These are phyloP conservation scores for Pycnomerus fuliginosus DNA, from an alignment of 2,888 invertebrate genomes.

Conservation along the genomic window DNA sequence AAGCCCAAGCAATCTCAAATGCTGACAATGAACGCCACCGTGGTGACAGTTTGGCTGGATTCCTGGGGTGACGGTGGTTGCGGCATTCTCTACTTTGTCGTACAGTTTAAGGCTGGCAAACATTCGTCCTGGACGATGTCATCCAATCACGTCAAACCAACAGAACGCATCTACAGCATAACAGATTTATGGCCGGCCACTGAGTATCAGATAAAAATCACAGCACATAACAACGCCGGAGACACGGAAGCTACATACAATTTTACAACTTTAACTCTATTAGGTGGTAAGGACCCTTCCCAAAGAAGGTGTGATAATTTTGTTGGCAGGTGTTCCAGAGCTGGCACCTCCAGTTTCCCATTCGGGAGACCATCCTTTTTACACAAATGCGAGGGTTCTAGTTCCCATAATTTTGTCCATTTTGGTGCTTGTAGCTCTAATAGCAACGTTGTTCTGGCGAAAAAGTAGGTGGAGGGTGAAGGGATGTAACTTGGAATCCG, in stretches of 20 bases:
- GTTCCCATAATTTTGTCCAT: conserved; percentile 67
- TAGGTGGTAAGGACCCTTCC: conserved; percentile 62
- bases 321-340: conserved; percentile 59
- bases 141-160: conserved; percentile 78
- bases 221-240: conserved; percentile 85
- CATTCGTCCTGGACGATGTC: conserved; percentile 75
- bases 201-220: conserved; percentile 71
- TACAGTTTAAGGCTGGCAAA: conserved; percentile 71
- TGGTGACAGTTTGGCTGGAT: conserved; percentile 82
- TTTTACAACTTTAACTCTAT: conserved; percentile 77
- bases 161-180: conserved; percentile 79
- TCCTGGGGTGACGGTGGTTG: conserved; percentile 90
- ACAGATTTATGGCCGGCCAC: conserved; percentile 74
- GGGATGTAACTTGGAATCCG: too few relatives aligned
- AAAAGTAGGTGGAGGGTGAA: conserved; percentile 65
- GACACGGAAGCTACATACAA: conserved; percentile 80
- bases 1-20: conserved; percentile 79
- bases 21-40: conserved; percentile 82
- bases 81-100: conserved; percentile 80
- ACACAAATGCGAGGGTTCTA: conserved; percentile 64
- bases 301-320: conserved; percentile 20
- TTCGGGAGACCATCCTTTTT: conserved; percentile 64
- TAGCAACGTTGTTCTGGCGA: conserved; percentile 70
- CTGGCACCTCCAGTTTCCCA: conserved; percentile 67
- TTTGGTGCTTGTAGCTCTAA: conserved; percentile 64